phyloP scores from a whole-genome alignment of 2,888 invertebrate species.

The Rotaria magnacalcarata region DNA sequence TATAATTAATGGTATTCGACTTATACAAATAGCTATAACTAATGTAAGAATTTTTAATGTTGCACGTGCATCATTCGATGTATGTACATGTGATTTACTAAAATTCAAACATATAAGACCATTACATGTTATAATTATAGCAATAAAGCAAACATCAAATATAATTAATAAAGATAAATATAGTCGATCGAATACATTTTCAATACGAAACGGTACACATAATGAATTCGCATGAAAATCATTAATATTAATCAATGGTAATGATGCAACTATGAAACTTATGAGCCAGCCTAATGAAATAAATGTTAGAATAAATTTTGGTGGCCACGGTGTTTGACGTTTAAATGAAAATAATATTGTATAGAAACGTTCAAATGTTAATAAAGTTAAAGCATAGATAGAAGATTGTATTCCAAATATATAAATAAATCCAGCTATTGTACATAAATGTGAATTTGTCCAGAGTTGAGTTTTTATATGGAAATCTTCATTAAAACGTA shows the following conservation, averaged over 20 bases:
- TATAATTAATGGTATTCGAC: constrained; percentile 22
- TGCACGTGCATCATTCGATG: constrained; percentile 1
- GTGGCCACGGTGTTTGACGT: constrained; percentile 22
- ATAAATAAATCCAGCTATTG: constrained; percentile 22
- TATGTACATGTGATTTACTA: constrained; percentile 13
- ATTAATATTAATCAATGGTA: constrained; percentile 8
- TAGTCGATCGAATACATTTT: not conserved
- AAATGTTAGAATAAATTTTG: not conserved
- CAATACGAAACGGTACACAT: constrained; percentile 27
- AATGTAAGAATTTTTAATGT: constrained; percentile 28
- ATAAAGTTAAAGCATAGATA: not conserved
- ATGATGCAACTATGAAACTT: not conserved
- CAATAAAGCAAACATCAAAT: not conserved
- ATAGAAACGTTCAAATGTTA: constrained; percentile 30
- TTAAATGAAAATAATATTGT: constrained; percentile 34
- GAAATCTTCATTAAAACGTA: not conserved
- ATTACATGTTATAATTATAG: not conserved
- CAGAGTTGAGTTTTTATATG: not conserved
- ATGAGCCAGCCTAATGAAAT: not conserved
- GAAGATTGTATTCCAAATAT: constrained; percentile 6
- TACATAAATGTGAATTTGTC: not conserved
- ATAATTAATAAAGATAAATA: not conserved
- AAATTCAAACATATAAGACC: constrained; percentile 24
- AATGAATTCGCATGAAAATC: constrained; percentile 2
- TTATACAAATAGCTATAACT: not conserved